These are phyloP conservation scores for Engraulis encrasicolus DNA, from an alignment of 2,113 vertebrate species.

Conservation along the genomic window DNA sequence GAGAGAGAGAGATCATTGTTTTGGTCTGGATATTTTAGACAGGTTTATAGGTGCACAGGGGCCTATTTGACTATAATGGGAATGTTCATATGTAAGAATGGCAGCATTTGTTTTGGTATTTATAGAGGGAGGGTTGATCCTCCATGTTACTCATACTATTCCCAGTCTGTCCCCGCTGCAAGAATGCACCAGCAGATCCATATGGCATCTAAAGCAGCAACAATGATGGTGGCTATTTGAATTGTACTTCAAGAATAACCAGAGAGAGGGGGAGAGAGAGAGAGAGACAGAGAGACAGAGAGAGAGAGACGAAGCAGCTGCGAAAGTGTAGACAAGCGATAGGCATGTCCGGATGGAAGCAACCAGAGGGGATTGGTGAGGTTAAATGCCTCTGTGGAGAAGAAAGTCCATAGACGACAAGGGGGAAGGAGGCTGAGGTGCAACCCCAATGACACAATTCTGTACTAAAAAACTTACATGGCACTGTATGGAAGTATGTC, in stretches of 20 bases:
- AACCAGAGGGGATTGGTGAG: background rate
- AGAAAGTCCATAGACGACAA: background rate
- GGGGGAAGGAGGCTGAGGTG: background rate
- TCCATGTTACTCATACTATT: constrained; percentile 23
- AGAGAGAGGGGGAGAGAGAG: background rate
- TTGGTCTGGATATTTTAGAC: background rate
- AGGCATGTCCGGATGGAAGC: constrained; percentile 30
- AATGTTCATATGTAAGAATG: constrained; percentile 22
- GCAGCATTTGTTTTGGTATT: constrained; percentile 62
- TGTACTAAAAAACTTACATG: too few species aligned
- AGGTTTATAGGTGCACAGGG: background rate
- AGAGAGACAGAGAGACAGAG: too few species aligned
- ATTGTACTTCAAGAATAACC: constrained; percentile 54
- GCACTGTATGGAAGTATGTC: too few species aligned
- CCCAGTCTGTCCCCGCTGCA: constrained; percentile 43
- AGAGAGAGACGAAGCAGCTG: constrained; percentile 61
- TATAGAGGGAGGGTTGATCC: constrained; percentile 60
- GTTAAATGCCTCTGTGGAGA: background rate
- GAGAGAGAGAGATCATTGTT: background rate
- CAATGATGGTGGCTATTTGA: constrained; percentile 56
- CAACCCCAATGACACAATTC: background rate
- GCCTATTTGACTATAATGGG: background rate
- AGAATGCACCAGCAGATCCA: background rate
- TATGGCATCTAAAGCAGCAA: constrained; percentile 47
- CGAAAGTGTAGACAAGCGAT: constrained; percentile 25